Conservation (phyloP, 2,797 vertebrate genomes). For the Pseudochirops cupreus region DNA sequence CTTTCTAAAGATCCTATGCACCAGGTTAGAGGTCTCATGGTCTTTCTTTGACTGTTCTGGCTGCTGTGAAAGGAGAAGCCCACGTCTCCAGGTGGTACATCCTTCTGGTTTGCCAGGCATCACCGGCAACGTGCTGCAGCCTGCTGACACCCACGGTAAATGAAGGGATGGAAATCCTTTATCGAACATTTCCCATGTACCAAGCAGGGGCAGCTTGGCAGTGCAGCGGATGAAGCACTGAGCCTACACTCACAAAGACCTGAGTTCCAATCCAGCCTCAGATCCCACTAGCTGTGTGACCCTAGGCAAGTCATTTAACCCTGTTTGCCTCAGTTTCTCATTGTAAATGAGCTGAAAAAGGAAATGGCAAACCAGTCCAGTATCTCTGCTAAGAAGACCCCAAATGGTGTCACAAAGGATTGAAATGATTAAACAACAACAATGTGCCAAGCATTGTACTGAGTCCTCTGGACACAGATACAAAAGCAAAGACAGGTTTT, state of each 20-base stretch:
- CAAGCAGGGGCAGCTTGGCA: not conserved
- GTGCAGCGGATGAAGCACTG: not conserved
- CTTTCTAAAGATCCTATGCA: not conserved
- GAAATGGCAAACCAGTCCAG: not conserved
- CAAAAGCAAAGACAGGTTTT: not conserved
- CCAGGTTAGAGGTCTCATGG: not conserved
- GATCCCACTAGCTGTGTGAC: not conserved
- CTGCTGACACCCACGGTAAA: not conserved
- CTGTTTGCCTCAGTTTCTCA: not conserved
- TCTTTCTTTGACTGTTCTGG: not conserved
- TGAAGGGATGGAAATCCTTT: not conserved
- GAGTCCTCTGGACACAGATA: not conserved
- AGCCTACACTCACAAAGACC: not conserved
- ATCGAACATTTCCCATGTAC: not conserved
- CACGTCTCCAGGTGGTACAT: not conserved
- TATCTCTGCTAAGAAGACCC: not conserved
- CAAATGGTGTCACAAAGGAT: not conserved
- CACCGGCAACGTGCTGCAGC: not conserved
- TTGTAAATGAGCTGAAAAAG: not conserved
- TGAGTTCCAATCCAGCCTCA: not conserved
- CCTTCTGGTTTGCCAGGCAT: not conserved
- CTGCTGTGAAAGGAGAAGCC: not conserved
- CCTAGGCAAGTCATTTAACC: not conserved
- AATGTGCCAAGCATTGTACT: not conserved
- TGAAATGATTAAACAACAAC: not conserved